These are phyloP conservation scores for Aurelia aurita DNA, from an alignment of 30 jellyfish, hydroid and myxozoan genomes.

Conservation along the genomic window DNA sequence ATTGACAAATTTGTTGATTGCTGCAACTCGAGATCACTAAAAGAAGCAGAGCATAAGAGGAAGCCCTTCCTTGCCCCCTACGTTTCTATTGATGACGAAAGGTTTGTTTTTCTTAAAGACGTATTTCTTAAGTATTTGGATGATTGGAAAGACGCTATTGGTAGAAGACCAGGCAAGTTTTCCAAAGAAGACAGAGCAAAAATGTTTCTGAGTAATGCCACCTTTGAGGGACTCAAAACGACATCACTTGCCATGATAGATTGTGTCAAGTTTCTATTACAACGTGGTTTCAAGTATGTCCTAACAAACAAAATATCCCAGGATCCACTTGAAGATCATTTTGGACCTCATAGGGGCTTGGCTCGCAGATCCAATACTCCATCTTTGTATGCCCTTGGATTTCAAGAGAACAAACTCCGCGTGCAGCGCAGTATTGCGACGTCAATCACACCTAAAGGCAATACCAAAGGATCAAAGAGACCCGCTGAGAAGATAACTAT, in stretches of 20 bases:
- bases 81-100: conserved; percentile 12
- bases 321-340: conserved; percentile 55
- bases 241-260: conserved; percentile 36
- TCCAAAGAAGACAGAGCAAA: conserved; percentile 29
- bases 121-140: conserved; percentile 8
- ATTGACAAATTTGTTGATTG: conserved; percentile 53
- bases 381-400: conserved; percentile 38
- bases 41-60: conserved; percentile 9
- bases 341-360: conserved; percentile 10
- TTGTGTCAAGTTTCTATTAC: conserved; percentile 26
- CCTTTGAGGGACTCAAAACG: conserved; percentile 50
- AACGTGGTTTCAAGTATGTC: conserved; percentile 43
- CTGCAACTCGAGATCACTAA: conserved; percentile 34
- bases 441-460: conserved; percentile 42
- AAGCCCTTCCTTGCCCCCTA: conserved; percentile 39
- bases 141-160: conserved; percentile 46
- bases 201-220: conserved; percentile 36
- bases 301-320: conserved; percentile 41
- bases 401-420: conserved; percentile 32
- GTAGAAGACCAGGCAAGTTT: conserved; percentile 40
- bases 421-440: conserved; percentile 30
- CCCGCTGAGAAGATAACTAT: conserved; percentile 56
- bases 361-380: conserved; percentile 30
- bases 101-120: conserved; percentile 40
- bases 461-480: conserved; percentile 40